These are phyloP conservation scores for Drosophila ogumai DNA, from an alignment of 1,140 invertebrate genomes.

Conservation along the genomic window DNA sequence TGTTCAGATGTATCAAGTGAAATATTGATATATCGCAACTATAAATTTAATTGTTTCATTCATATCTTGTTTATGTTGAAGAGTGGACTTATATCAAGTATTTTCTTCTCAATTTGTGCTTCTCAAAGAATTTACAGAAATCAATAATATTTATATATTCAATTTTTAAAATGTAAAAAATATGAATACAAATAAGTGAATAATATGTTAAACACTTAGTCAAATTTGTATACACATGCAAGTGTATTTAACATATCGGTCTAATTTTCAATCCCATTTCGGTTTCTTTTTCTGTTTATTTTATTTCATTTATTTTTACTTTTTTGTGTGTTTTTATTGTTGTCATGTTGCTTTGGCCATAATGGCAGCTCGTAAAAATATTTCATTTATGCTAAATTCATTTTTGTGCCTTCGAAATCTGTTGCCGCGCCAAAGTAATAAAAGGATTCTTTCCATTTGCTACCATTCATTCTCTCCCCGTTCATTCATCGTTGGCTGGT, in stretches of 20 bases:
- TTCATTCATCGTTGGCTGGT: conserved; percentile 23
- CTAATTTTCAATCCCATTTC: neutral
- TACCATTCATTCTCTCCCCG: conserved; percentile 20
- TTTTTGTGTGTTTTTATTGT: conserved; percentile 68
- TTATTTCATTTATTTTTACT: conserved; percentile 39
- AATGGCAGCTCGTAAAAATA: conserved; percentile 83
- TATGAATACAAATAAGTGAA: neutral
- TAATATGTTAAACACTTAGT: too few species aligned
- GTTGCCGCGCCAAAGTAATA: conserved; percentile 80
- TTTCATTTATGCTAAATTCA: conserved; percentile 84
- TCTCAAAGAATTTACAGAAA: too few species aligned
- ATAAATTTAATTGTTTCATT: too few species aligned
- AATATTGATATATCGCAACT: too few species aligned
- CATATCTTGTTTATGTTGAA: too few species aligned
- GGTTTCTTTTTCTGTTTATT: conserved; percentile 22
- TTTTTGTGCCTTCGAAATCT: conserved; percentile 80
- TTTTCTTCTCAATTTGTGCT: neutral
- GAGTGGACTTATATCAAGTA: neutral
- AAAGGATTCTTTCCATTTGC: conserved; percentile 76
- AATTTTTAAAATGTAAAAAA: neutral
- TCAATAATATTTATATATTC: neutral
- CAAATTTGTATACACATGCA: neutral
- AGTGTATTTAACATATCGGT: conserved; percentile 7
- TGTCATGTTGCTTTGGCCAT: conserved; percentile 77
- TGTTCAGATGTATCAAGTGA: too few species aligned